Base-by-base conservation (phyloP, 2,113 vertebrate species). In the Protobothrops mucrosquamatus region DNA sequence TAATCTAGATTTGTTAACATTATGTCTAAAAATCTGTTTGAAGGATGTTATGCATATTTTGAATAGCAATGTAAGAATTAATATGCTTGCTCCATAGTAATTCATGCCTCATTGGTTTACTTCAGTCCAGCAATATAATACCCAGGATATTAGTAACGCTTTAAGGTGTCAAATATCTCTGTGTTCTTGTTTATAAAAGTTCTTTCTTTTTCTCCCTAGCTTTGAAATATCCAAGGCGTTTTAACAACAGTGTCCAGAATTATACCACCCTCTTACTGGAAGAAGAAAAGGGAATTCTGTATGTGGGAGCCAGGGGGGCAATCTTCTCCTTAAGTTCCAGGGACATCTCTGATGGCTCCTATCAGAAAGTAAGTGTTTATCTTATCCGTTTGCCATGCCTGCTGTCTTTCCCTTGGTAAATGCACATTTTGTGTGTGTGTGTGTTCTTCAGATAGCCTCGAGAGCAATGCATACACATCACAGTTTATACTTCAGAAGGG, bases 201-300 rank as follows among this genome's bases (percentile, higher is more conserved):
- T 59, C 57, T 96, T 85, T 95, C 29, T n/a, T 34, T 93, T 85
- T 95, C 90, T 95, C 93, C 91, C 7, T 97, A 99, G 99, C 98
- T 96, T 97, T 99, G 94, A 95, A 96, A 0, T 98, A 97, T 39
- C 91, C 96, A 91, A 95, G 95, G 91, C 96, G 91, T 91, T 99
- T 99, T 97, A 95, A 61, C 0, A 95, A 97, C 0, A 96, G 57
- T 51, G 97, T 97, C 92, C 96, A 97, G 95, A 99, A 99, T 98
- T 99, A 99, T 97, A 99, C 98, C 95, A 98, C 98, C 3, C 96
- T 99, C 92, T 98, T 99, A 94, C 97, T 99, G 95, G 99, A 99
- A 95, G 99, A 99, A 48, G 96, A 97, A 34, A 95, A 93, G 0
- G 98, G 98, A 39, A 95, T 98, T 94, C 98, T 99, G 95, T 99